Evolutionary conservation across 2,888 invertebrate species (phyloP).

Genomic region (Tiliacea citrago): DNA sequence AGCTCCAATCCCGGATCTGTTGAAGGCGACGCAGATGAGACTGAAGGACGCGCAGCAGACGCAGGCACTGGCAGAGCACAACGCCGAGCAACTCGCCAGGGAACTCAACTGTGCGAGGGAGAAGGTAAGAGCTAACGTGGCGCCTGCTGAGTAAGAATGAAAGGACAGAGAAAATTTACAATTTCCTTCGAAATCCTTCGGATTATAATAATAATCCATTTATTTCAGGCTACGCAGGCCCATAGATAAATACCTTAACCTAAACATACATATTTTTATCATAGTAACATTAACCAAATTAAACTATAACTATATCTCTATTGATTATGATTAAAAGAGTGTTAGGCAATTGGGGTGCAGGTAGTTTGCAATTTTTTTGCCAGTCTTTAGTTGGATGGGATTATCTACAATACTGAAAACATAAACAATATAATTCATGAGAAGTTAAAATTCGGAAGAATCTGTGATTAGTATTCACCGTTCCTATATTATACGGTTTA

Average conservation of each 20-base stretch:
- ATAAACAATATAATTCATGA: background rate
- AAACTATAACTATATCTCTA: too few relatives aligned
- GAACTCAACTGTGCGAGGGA: constrained; percentile 92
- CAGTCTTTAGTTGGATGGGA: background rate
- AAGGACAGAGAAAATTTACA: too few relatives aligned
- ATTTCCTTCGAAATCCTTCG: too few relatives aligned
- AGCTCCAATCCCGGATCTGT: constrained; percentile 92
- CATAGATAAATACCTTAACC: too few relatives aligned
- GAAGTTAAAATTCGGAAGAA: background rate
- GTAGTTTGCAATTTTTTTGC: background rate
- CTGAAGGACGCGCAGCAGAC: constrained; percentile 93
- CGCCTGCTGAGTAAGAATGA: background rate
- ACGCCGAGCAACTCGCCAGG: constrained; percentile 92
- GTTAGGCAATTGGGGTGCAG: background rate
- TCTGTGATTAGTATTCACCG: background rate
- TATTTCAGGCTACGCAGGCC: too few relatives aligned
- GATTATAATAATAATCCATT: too few relatives aligned
- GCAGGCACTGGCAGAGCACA: constrained; percentile 92
- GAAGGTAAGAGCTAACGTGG: constrained; percentile 82
- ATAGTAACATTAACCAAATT: too few relatives aligned
- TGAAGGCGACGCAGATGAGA: constrained; percentile 92
- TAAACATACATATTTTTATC: too few relatives aligned
- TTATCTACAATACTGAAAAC: background rate
- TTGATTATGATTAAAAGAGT: too few relatives aligned
- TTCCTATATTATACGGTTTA: background rate